A percentile compares a stretch with the other conserved stretches of the same genome.
Evolutionary conservation across 2,888 invertebrate species (phyloP).

Genomic region (Chrysolina haemoptera): DNA sequence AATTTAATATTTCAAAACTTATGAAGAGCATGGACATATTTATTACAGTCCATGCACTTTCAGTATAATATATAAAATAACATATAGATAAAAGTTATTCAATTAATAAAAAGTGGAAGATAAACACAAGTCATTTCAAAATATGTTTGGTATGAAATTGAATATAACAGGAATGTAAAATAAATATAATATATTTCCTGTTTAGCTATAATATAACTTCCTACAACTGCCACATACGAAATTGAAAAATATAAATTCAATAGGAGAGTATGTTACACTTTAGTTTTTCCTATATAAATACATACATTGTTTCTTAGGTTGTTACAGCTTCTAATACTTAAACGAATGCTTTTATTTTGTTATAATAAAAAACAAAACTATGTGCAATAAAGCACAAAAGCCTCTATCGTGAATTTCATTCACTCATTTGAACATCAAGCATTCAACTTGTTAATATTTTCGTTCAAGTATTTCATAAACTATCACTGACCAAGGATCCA

Average conservation of each 20-base stretch:
- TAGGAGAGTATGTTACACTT: slow-evolving; percentile 30
- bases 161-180: slow-evolving; percentile 63
- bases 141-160: slow-evolving; percentile 60
- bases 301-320: slow-evolving; percentile 3
- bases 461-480: slow-evolving; percentile 18
- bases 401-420: background rate
- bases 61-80: slow-evolving; percentile 64
- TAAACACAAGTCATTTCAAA: slow-evolving; percentile 52
- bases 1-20: slow-evolving; percentile 58
- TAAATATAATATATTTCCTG: slow-evolving; percentile 37
- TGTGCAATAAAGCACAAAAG: slow-evolving; percentile 12
- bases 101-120: slow-evolving; percentile 57
- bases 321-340: slow-evolving; percentile 8
- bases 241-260: slow-evolving; percentile 30
- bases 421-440: background rate
- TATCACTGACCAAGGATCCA: background rate
- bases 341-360: background rate
- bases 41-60: slow-evolving; percentile 55
- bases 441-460: background rate
- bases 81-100: slow-evolving; percentile 50
- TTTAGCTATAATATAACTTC: slow-evolving; percentile 27
- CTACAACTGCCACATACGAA: slow-evolving; percentile 30
- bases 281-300: slow-evolving; percentile 14
- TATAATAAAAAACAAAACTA: background rate
- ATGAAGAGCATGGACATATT: slow-evolving; percentile 55